Conservation (phyloP, 2,113 vertebrate species). For the Ophthalmolycus amberensis region DNA sequence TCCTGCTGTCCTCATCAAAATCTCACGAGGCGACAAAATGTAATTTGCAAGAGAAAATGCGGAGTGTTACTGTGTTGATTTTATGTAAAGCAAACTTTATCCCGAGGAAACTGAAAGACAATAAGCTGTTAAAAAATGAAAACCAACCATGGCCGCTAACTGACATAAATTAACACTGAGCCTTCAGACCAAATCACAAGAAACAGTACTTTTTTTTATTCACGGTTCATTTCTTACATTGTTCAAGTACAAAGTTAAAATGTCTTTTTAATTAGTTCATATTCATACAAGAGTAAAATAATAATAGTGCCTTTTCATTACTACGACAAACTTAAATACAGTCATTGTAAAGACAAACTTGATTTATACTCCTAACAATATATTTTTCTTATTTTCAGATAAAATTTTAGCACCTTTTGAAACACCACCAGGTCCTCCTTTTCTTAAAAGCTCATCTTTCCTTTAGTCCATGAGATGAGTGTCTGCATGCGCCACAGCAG, state of each 20-base stretch:
- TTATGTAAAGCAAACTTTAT: conserved; percentile 7
- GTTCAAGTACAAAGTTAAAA: conserved; percentile 99
- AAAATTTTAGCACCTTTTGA: conserved; percentile 99
- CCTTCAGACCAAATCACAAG: conserved; percentile 92
- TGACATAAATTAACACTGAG: conserved; percentile 63
- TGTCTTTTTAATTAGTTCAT: conserved; percentile 93
- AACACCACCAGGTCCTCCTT: conserved; percentile 87
- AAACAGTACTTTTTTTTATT: conserved; percentile 89
- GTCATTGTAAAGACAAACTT: conserved; percentile 98
- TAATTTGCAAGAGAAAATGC: background rate
- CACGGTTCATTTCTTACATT: conserved; percentile 87
- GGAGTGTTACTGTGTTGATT: background rate
- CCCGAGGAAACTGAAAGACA: conserved; percentile 6
- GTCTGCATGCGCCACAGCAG: conserved; percentile 84
- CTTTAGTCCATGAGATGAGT: conserved; percentile 85
- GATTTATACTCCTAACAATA: conserved; percentile 90
- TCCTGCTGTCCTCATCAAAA: background rate
- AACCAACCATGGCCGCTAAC: background rate
- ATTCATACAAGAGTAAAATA: conserved; percentile 99
- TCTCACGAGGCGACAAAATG: conserved; percentile 2
- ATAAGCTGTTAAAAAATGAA: background rate
- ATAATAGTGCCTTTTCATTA: conserved; percentile 99
- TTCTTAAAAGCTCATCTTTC: conserved; percentile 81
- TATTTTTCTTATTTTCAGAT: conserved; percentile 98
- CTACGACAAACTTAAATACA: conserved; percentile 99